phyloP scores from a whole-genome alignment of 2,113 vertebrate species.

The Ophthalmolycus amberensis region DNA sequence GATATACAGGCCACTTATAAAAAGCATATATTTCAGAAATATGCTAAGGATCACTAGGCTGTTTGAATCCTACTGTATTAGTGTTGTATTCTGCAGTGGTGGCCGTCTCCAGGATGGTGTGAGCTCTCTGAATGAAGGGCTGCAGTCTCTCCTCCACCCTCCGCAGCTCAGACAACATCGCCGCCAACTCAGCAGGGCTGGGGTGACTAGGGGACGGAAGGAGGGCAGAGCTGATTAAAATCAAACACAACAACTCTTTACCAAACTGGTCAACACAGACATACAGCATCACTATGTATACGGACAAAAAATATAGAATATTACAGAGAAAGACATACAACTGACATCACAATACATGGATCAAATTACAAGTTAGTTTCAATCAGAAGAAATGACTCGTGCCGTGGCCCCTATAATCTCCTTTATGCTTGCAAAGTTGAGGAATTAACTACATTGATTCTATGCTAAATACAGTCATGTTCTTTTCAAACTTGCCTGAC shows the following conservation, averaged over 20 bases:
- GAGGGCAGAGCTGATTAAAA: neutral
- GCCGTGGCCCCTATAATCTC: neutral
- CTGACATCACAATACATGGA: neutral
- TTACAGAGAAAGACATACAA: neutral
- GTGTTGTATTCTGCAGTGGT: conserved; percentile 89
- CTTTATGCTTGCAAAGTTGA: conserved; percentile 1
- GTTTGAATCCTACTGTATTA: conserved; percentile 84
- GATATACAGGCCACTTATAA: neutral
- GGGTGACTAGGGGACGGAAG: conserved; percentile 83
- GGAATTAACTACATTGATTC: neutral
- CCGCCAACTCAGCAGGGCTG: conserved; percentile 87
- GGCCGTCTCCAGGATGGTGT: conserved; percentile 88
- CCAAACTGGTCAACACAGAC: neutral
- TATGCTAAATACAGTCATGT: neutral
- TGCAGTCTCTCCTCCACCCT: conserved; percentile 89
- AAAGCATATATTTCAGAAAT: neutral
- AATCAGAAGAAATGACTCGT: neutral
- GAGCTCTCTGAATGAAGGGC: conserved; percentile 91
- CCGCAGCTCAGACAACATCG: conserved; percentile 89
- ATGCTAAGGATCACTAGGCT: neutral
- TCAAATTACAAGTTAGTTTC: neutral
- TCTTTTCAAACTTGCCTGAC: neutral
- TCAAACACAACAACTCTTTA: neutral
- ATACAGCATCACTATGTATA: neutral
- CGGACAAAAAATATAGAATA: neutral